Conservation (phyloP, 1,140 invertebrate species). For the Penaeus japonicus region DNA sequence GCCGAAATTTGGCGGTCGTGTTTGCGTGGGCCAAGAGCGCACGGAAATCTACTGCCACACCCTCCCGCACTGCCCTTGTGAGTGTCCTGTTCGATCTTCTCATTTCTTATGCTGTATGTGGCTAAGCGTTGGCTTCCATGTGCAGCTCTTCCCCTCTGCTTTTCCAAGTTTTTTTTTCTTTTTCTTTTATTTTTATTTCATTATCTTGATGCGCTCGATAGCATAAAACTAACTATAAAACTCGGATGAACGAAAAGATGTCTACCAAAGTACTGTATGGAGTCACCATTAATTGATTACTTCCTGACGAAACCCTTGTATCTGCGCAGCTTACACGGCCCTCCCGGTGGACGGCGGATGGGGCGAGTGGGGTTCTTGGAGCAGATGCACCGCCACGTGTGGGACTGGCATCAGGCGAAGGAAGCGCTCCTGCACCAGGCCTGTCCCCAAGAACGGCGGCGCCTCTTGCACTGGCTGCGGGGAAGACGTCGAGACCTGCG, state of each 20-base stretch:
- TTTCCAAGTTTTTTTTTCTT: too few relatives aligned
- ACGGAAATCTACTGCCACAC: conserved; percentile 80
- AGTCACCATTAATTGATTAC: too few relatives aligned
- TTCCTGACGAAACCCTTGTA: not conserved
- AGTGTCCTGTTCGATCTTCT: conserved; percentile 49
- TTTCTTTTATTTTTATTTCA: too few relatives aligned
- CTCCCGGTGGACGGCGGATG: conserved; percentile 75
- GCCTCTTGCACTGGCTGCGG: conserved; percentile 75
- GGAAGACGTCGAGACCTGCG: conserved; percentile 73
- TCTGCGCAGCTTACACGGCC: conserved; percentile 42
- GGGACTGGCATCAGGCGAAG: conserved; percentile 66
- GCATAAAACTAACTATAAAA: too few relatives aligned
- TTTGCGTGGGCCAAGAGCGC: conserved; percentile 64
- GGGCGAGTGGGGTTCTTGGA: conserved; percentile 79
- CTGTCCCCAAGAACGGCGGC: conserved; percentile 67
- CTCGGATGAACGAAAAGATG: too few relatives aligned
- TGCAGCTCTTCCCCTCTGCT: too few relatives aligned
- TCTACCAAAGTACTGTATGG: too few relatives aligned
- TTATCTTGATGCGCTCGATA: too few relatives aligned
- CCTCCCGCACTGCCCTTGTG: conserved; percentile 80
- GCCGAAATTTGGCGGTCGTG: conserved; percentile 63
- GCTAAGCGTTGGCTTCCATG: too few relatives aligned
- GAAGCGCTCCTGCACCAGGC: conserved; percentile 64
- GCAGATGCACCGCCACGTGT: conserved; percentile 66
- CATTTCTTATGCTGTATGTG: too few relatives aligned